Evolutionary conservation across 2,797 vertebrate genomes (phyloP).

Genomic region (Micropoecilia bifurca): DNA sequence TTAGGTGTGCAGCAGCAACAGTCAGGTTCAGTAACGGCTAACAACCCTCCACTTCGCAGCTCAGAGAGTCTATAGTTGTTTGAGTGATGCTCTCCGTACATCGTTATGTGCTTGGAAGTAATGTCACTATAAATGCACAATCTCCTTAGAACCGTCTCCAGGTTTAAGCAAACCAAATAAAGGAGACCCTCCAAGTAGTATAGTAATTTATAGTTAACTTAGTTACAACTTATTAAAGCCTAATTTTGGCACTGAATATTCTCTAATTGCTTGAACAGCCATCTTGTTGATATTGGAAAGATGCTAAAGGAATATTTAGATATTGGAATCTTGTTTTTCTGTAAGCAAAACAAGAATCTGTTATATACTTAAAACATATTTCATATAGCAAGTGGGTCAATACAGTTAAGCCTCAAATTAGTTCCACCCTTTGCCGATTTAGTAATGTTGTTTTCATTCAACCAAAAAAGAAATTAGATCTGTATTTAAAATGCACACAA

Average conservation of each 20-base stretch:
- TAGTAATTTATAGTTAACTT: not conserved
- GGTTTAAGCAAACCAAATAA: not conserved
- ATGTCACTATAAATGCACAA: constrained; percentile 1
- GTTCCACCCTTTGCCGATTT: not conserved
- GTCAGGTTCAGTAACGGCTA: constrained; percentile 25
- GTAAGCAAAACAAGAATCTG: not conserved
- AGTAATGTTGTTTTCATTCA: not conserved
- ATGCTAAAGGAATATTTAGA: not conserved
- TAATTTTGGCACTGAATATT: not conserved
- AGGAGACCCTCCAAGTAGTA: not conserved
- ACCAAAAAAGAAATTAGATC: too few relatives aligned
- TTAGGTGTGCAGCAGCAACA: constrained; percentile 40
- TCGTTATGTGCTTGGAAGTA: constrained; percentile 37
- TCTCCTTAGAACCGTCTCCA: not conserved
- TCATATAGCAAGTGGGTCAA: not conserved
- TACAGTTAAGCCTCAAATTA: not conserved
- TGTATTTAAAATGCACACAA: not conserved
- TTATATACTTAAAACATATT: not conserved
- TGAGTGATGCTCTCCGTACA: constrained; percentile 19
- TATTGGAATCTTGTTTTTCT: not conserved
- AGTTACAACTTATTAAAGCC: not conserved
- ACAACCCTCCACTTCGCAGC: constrained; percentile 20
- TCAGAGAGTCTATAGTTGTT: constrained; percentile 11
- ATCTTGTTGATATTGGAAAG: not conserved
- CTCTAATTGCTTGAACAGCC: not conserved